Conservation (phyloP, 2,888 invertebrate species). For the Tiliacea citrago region DNA sequence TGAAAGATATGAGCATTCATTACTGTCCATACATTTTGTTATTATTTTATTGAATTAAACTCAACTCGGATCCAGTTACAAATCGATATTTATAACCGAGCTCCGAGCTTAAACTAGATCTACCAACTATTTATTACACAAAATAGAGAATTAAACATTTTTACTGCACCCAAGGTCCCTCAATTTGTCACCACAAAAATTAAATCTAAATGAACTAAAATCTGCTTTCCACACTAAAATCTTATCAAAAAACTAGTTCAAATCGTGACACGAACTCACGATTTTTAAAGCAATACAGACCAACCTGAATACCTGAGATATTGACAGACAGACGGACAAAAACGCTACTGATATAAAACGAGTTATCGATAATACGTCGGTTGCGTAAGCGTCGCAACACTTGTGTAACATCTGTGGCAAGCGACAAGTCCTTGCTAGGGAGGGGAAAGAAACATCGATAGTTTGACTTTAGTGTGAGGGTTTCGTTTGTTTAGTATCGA, state of each 20-base stretch:
- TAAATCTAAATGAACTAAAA: not conserved
- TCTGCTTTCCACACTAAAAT: slow-evolving; percentile 22
- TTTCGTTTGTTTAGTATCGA: not conserved
- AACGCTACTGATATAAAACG: slow-evolving; percentile 35
- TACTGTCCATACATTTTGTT: not conserved
- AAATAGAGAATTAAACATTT: not conserved
- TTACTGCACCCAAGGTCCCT: not conserved
- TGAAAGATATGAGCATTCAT: not conserved
- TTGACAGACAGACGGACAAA: slow-evolving; percentile 45
- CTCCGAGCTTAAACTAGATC: not conserved
- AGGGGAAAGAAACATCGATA: slow-evolving; percentile 34
- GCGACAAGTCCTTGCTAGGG: slow-evolving; percentile 44
- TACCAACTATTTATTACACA: not conserved
- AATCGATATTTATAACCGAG: too few relatives aligned
- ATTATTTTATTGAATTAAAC: not conserved
- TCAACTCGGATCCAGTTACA: not conserved
- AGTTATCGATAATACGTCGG: slow-evolving; percentile 54
- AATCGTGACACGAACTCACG: slow-evolving; percentile 47
- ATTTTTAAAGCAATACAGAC: slow-evolving; percentile 40
- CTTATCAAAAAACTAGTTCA: slow-evolving; percentile 21
- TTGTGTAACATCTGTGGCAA: slow-evolving; percentile 51
- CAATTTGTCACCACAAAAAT: slow-evolving; percentile 25
- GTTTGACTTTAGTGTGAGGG: not conserved
- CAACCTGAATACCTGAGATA: slow-evolving; percentile 49
- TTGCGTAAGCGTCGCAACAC: slow-evolving; percentile 44